A percentile compares a stretch with the other conserved stretches of the same genome.
Evolutionary conservation across 1,140 invertebrate species (phyloP).

Genomic region (Apis cerana): DNA sequence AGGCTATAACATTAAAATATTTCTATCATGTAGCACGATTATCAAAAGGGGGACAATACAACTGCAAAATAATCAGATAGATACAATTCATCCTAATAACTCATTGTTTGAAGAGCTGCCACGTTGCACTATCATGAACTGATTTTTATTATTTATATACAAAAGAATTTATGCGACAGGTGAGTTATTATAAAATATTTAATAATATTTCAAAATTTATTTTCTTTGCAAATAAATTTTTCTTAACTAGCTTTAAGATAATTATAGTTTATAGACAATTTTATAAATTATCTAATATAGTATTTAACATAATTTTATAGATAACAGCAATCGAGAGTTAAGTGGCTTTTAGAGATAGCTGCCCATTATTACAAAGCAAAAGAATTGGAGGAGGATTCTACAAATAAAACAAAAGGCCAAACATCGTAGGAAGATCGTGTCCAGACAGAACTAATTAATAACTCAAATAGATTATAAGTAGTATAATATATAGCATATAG

Average conservation of each 20-base stretch:
- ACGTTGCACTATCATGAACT: constrained; percentile 98
- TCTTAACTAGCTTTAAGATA: too few species aligned
- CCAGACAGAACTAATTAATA: constrained; percentile 76
- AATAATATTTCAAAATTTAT: not conserved
- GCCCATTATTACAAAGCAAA: constrained; percentile 98
- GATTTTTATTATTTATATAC: constrained; percentile 99
- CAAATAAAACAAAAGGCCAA: constrained; percentile 98
- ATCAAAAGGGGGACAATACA: constrained; percentile 96
- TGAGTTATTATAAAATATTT: constrained; percentile 71
- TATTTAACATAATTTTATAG: constrained; percentile 64
- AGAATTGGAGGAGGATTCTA: constrained; percentile 97
- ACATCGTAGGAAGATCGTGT: constrained; percentile 88
- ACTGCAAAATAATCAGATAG: constrained; percentile 98
- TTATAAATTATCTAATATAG: not conserved
- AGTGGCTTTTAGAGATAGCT: constrained; percentile 98
- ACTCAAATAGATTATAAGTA: too few species aligned
- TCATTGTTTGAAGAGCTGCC: constrained; percentile 97
- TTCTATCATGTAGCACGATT: constrained; percentile 98
- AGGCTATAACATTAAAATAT: constrained; percentile 97
- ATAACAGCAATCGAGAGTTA: constrained; percentile 96
- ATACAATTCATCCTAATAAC: constrained; percentile 98
- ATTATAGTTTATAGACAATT: too few species aligned
- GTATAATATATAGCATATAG: too few species aligned
- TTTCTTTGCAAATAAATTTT: not conserved
- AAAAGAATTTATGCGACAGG: constrained; percentile 99